phyloP scores from a whole-genome alignment of 2,113 vertebrate species.

The Gymnarchus niloticus region DNA sequence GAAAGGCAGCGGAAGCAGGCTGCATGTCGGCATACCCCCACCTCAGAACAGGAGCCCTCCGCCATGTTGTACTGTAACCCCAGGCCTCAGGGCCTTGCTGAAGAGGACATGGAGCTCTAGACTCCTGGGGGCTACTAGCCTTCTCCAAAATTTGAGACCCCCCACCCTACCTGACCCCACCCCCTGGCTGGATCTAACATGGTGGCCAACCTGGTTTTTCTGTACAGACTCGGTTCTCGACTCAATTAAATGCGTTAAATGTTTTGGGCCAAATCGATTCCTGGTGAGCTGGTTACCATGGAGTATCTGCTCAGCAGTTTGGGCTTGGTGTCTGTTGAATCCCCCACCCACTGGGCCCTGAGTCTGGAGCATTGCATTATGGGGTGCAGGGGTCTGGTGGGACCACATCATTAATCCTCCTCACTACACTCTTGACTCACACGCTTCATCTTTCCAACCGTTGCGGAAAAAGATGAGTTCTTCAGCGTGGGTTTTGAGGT shows the following conservation, averaged over 20 bases:
- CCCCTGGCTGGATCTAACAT: conserved; percentile 2
- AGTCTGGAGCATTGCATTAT: not conserved
- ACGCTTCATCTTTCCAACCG: not conserved
- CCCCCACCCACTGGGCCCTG: not conserved
- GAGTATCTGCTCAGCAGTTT: not conserved
- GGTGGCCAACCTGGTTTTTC: conserved; percentile 4
- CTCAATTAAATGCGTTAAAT: not conserved
- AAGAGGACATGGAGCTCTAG: conserved; percentile 73
- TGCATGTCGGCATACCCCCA: conserved; percentile 41
- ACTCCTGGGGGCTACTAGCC: not conserved
- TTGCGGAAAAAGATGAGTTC: not conserved
- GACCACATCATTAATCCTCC: not conserved
- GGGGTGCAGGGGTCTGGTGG: not conserved
- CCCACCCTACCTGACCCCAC: too few species aligned
- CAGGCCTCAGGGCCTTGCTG: conserved; percentile 41
- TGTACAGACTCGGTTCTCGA: not conserved
- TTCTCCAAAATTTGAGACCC: too few species aligned
- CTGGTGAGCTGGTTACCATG: not conserved
- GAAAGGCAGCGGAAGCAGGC: conserved; percentile 61
- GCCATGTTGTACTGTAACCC: conserved; percentile 44
- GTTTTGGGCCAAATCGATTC: conserved; percentile 12
- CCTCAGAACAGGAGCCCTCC: conserved; percentile 40
- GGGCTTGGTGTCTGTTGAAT: not conserved
- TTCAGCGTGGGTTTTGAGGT: not conserved
- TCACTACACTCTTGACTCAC: not conserved